Conservation (phyloP, 2,888 invertebrate genomes). For the Cheilosia vulpina region DNA sequence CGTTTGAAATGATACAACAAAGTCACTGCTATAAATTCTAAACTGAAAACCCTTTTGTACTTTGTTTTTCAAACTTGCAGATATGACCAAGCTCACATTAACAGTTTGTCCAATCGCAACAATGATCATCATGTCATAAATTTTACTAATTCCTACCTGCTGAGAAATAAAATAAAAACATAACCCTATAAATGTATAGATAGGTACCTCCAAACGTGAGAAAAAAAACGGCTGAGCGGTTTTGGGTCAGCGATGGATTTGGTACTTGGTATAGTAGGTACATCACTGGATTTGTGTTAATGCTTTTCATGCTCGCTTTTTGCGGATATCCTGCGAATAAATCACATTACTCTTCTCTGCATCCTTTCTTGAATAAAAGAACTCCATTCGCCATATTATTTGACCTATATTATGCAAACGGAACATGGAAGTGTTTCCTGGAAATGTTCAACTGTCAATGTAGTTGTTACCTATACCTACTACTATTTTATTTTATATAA, state of each 20-base stretch:
- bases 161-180: slow-evolving; percentile 10
- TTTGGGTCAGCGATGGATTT: slow-evolving; percentile 51
- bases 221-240: slow-evolving; percentile 13
- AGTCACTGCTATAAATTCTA: too few species aligned
- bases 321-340: slow-evolving; percentile 54
- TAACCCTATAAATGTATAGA: background rate
- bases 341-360: slow-evolving; percentile 37
- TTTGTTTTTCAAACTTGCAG: too few species aligned
- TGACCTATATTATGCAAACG: slow-evolving; percentile 39
- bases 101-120: background rate
- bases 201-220: too few species aligned
- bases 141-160: background rate
- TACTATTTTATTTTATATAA: too few species aligned
- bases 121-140: background rate
- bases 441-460: background rate
- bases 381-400: slow-evolving; percentile 13
- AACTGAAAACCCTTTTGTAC: background rate
- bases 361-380: slow-evolving; percentile 24
- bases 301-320: slow-evolving; percentile 29
- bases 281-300: slow-evolving; percentile 44
- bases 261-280: slow-evolving; percentile 42
- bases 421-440: background rate
- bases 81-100: too few species aligned
- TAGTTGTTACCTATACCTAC: too few species aligned
- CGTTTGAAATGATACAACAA: too few species aligned